Conservation (phyloP, 2,888 invertebrate species). For the Drosophila testacea region DNA sequence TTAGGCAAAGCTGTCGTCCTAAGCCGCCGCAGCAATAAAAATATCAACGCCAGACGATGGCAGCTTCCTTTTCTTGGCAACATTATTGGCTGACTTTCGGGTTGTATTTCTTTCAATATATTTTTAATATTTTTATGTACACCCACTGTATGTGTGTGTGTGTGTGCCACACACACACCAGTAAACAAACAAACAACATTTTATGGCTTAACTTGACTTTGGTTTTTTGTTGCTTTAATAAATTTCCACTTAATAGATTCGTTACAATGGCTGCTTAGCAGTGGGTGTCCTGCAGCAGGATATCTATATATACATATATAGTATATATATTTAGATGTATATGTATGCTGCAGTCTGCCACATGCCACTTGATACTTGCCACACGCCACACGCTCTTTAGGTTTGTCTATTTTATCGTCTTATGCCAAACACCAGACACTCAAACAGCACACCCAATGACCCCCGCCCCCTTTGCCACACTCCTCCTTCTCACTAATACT, state of each 20-base stretch:
- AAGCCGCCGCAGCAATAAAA: slow-evolving; percentile 72
- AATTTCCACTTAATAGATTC: slow-evolving; percentile 82
- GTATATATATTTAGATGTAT: slow-evolving; percentile 18
- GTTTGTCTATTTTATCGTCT: slow-evolving; percentile 66
- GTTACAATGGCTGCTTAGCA: slow-evolving; percentile 66
- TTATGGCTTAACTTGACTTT: slow-evolving; percentile 67
- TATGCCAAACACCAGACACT: slow-evolving; percentile 49
- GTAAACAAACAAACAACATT: slow-evolving; percentile 58
- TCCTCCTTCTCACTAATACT: neutral
- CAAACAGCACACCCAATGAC: slow-evolving; percentile 11
- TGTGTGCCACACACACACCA: slow-evolving; percentile 1
- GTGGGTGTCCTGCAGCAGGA: slow-evolving; percentile 20
- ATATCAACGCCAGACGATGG: slow-evolving; percentile 68
- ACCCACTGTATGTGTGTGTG: slow-evolving; percentile 8
- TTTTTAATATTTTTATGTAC: slow-evolving; percentile 75
- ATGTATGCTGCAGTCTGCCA: neutral
- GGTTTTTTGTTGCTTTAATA: slow-evolving; percentile 67
- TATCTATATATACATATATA: neutral
- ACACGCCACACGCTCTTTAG: slow-evolving; percentile 45
- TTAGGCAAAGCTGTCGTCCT: slow-evolving; percentile 46
- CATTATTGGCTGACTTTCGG: slow-evolving; percentile 52
- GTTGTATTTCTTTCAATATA: slow-evolving; percentile 30
- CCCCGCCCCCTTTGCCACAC: neutral
- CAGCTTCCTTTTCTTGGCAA: slow-evolving; percentile 6
- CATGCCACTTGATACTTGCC: slow-evolving; percentile 11